A percentile compares a stretch with the other conserved stretches of the same genome.
These are phyloP conservation scores for Pectinophora gossypiella DNA, from an alignment of 1,140 invertebrate genomes.

Conservation along the genomic window DNA sequence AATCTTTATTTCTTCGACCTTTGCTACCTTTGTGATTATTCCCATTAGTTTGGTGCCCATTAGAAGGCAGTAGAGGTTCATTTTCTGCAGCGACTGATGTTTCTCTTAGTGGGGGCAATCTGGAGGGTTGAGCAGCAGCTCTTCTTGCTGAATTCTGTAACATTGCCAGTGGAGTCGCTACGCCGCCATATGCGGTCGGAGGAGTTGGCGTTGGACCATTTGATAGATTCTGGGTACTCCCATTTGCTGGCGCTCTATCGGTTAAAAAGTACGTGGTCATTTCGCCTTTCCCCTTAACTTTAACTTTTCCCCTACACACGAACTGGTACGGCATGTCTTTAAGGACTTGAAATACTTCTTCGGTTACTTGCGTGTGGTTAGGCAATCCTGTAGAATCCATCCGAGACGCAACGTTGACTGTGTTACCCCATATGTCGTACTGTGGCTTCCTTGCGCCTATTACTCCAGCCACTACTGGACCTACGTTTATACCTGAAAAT, in stretches of 20 bases:
- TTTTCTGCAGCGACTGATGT: slow-evolving; percentile 77
- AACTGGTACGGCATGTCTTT: slow-evolving; percentile 85
- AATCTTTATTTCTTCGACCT: slow-evolving; percentile 54
- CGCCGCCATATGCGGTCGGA: slow-evolving; percentile 79
- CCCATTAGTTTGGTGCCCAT: slow-evolving; percentile 72
- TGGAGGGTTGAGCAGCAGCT: slow-evolving; percentile 52
- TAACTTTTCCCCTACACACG: slow-evolving; percentile 89
- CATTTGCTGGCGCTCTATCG: slow-evolving; percentile 73
- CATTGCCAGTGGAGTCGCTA: slow-evolving; percentile 81
- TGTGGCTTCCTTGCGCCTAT: slow-evolving; percentile 96
- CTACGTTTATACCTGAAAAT: slow-evolving; percentile 88
- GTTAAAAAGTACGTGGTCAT: slow-evolving; percentile 95
- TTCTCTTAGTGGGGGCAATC: slow-evolving; percentile 65
- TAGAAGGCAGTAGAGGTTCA: slow-evolving; percentile 80
- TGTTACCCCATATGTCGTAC: slow-evolving; percentile 98
- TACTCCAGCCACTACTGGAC: slow-evolving; percentile 94
- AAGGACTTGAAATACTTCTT: slow-evolving; percentile 86
- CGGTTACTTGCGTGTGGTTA: slow-evolving; percentile 91
- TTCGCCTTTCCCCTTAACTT: slow-evolving; percentile 95
- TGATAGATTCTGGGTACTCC: slow-evolving; percentile 29
- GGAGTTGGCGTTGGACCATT: slow-evolving; percentile 49
- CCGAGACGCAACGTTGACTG: slow-evolving; percentile 93
- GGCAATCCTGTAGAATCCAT: slow-evolving; percentile 92
- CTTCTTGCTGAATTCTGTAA: slow-evolving; percentile 76
- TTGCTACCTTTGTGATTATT: slow-evolving; percentile 72